Base-by-base conservation (phyloP, 2,797 vertebrate species). In the Salmo trutta region DNA sequence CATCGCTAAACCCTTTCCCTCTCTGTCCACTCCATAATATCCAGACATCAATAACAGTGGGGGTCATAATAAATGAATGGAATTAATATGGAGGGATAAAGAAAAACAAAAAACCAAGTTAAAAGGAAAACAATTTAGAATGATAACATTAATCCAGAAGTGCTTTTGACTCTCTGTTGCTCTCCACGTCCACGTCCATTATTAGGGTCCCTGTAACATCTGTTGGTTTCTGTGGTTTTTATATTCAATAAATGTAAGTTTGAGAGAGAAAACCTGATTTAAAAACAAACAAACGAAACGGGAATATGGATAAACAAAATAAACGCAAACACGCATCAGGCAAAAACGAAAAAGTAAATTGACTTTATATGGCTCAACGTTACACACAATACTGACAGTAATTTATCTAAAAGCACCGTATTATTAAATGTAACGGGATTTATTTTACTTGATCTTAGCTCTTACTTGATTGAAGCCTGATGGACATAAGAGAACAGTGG, bases 391-490 rank as follows among this genome's bases (percentile, higher is more conserved):
- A 33, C 5, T 33, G 33, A 6, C 33, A 33, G 1, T 33, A 1
- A 36, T 84, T 76, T 51, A 10, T 52, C 75, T 85, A 76, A 76
- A 81, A 84, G 77, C 75, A 77, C 12, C 91, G 93, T 73, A 71
- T 69, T 81, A 67, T 75, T 82, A 76, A 27, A 33, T 52, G 65
- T 59, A 51, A 36, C 70, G 24, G 92, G 41, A 1, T 0, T 8
- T 8, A 91, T 16, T 65, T 36, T 71, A 71, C 91, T 92, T 93
- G 92, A 93, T 91, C 78, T 93, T 93, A 93, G 91, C 92, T 91
- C 91, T 93, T 92, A 93, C 90, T 92, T 94, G 94, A 96, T 95
- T 95, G 93, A 93, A 95, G 94, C 94, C 92, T 94, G 94, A 94
- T 92, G 92, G 93, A 95, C 8, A 41, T 41, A 2, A 41, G 41